Evolutionary conservation across 2,888 invertebrate species (phyloP).

Genomic region (Napeogenes sylphis): DNA sequence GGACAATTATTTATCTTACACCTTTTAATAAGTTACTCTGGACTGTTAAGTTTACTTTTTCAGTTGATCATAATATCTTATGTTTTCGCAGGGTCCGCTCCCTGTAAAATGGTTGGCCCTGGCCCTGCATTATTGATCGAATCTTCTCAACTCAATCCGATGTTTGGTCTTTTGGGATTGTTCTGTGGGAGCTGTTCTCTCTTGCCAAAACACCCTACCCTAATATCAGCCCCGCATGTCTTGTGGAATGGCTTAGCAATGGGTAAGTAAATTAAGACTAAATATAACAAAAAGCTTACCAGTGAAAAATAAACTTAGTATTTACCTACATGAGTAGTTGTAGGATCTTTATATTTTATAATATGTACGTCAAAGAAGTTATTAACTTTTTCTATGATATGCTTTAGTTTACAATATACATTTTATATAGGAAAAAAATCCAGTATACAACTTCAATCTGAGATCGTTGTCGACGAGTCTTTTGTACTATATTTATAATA

Average conservation of each 20-base stretch:
- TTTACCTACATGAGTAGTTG: too few species aligned
- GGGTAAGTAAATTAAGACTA: constrained; percentile 67
- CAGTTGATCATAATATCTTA: too few species aligned
- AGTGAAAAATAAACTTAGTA: too few species aligned
- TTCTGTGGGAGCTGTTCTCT: constrained; percentile 93
- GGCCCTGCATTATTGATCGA: constrained; percentile 91
- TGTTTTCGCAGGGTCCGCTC: constrained; percentile 80
- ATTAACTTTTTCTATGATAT: too few species aligned
- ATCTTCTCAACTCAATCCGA: constrained; percentile 97
- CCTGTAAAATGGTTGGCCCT: constrained; percentile 99
- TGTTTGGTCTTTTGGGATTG: constrained; percentile 95
- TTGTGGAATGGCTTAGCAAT: constrained; percentile 79
- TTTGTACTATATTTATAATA: too few species aligned
- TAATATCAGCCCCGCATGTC: constrained; percentile 76
- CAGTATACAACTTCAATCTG: too few species aligned
- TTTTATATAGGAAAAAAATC: not conserved
- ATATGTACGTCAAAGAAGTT: too few species aligned
- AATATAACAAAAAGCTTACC: too few species aligned
- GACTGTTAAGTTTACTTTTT: not conserved
- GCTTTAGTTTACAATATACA: too few species aligned
- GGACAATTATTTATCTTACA: not conserved
- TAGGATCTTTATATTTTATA: too few species aligned
- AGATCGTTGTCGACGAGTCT: too few species aligned
- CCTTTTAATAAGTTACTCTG: not conserved
- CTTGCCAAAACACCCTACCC: constrained; percentile 92